phyloP scores from a whole-genome alignment of 1,140 invertebrate species.

The Microvelia longipes region DNA sequence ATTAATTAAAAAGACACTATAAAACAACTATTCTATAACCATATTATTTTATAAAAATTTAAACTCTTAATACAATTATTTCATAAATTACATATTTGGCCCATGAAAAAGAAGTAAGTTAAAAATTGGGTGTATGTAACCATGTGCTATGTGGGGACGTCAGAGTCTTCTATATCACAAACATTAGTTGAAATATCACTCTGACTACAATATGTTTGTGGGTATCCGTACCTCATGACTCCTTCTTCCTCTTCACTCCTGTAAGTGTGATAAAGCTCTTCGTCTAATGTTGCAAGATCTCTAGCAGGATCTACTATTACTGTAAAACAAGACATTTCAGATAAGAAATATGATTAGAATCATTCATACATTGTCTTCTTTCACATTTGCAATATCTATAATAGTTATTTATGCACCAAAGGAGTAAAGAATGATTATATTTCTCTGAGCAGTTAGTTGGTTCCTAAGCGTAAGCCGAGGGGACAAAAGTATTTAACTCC shows the following conservation, averaged over 20 bases:
- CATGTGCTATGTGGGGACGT: slow-evolving; percentile 28
- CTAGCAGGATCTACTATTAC: slow-evolving; percentile 37
- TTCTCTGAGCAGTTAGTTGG: no score
- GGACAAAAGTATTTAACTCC: no score
- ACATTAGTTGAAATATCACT: slow-evolving; percentile 74
- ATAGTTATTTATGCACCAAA: no score
- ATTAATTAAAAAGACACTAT: not conserved
- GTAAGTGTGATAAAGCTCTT: slow-evolving; percentile 66
- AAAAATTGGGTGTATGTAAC: not conserved
- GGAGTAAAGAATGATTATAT: no score
- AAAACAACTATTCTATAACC: not conserved
- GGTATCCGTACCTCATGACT: slow-evolving; percentile 49
- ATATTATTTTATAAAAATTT: not conserved
- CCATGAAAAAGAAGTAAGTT: not conserved
- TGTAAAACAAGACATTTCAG: not conserved
- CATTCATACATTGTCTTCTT: no score
- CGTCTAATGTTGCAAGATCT: slow-evolving; percentile 49
- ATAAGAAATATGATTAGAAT: not conserved
- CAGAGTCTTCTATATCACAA: slow-evolving; percentile 87
- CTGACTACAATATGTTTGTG: slow-evolving; percentile 37
- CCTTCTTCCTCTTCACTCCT: slow-evolving; percentile 50
- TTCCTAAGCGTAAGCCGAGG: no score
- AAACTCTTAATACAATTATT: not conserved
- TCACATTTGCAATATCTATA: no score
- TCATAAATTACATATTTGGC: not conserved